Evolutionary conservation across 2,797 vertebrate species (phyloP), one percentile per base, ranked within the genome.

Genomic region (Nannoperca australis): DNA sequence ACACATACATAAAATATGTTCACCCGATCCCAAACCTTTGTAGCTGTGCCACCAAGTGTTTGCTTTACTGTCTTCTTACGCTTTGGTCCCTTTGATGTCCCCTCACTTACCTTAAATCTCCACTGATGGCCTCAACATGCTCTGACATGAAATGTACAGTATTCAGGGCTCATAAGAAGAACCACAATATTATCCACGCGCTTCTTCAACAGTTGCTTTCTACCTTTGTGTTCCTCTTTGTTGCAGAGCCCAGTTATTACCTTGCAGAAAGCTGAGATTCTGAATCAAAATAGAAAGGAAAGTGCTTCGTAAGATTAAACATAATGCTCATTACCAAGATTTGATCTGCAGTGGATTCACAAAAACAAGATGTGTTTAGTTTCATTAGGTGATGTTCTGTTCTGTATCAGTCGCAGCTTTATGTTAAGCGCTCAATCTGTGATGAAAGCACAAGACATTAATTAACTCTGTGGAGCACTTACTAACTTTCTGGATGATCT

Each of bases 31-130:
- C 10, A 69, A 64, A 64, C 11, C 67, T 82, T 79, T 73, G 20
- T 63, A 74, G 61, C 60, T 68, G 27, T 73, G 72, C 76, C 78
- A 44, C 47, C 75, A 42, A 61, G 32, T 71, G 74, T 60, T 83
- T 20, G 15, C 44, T 71, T 82, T n/a, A 68, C 47, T 65, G 53
- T 73, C 55, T 50, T 50, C 45, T 38, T 20, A n/a, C 36, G 38
- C 42, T 76, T 71, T 63, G 36, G 65, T 45, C 27, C 17, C 81
- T 91, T 86, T 91, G 83, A 89, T 85, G 78, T 84, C 76, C 63
- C 70, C 22, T n/a, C 58, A 59, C 75, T 83, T 61, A 69, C 67
- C 56, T 49, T 32, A 83, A 83, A 78, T 76, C 67, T 49, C 40
- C 62, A 76, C 72, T 70, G 67, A 79, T 56, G 69, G 62, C 75